phyloP scores from a whole-genome alignment of 2,113 vertebrate species.

The Crotalus horridus region DNA sequence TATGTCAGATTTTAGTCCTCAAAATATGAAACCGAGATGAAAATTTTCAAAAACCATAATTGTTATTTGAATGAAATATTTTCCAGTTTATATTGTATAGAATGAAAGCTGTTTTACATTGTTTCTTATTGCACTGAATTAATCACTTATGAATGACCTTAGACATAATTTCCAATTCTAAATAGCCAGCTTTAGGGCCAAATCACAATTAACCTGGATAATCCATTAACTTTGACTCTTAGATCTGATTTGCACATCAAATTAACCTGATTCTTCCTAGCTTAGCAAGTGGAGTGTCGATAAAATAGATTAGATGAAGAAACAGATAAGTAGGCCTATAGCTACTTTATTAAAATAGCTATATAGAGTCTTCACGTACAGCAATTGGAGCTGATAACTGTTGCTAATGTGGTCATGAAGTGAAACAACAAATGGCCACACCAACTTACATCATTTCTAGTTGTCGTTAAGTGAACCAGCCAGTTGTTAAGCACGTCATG shows the following conservation, averaged over 20 bases:
- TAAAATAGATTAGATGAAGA: neutral
- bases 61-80: neutral
- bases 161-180: neutral
- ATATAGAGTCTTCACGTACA: neutral
- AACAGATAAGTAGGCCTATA: neutral
- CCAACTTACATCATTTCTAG: neutral
- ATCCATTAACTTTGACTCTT: neutral
- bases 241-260: neutral
- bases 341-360: neutral
- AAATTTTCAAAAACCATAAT: conserved; percentile 1
- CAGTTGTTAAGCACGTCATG: neutral
- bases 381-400: neutral
- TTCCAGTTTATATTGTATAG: neutral
- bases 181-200: neutral
- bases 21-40: conserved; percentile 22
- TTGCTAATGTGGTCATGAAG: neutral
- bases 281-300: neutral
- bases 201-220: neutral
- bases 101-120: neutral
- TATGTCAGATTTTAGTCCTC: conserved; percentile 27
- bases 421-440: neutral
- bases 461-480: neutral
- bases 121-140: neutral
- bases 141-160: neutral
- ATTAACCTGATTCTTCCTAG: neutral